Percentiles rank a stretch among this genome's conserved stretches.
Conservation (phyloP, 1,140 invertebrate genomes). For the Drosophila trapezifrons region DNA sequence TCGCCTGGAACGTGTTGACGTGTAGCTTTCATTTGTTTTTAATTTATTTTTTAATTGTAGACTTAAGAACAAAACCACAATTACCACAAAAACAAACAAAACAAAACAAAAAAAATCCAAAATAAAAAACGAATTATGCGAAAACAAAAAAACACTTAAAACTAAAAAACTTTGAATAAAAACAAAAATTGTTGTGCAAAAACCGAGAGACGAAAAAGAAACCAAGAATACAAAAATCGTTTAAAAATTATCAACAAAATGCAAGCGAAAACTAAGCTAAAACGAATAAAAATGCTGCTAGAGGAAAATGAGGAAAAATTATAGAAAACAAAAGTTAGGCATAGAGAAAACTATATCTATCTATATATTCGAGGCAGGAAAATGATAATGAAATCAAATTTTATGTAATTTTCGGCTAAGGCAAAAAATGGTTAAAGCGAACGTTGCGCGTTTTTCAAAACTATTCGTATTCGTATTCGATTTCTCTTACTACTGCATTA, state of each 20-base stretch:
- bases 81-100: conserved; percentile 41
- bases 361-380: conserved; percentile 35
- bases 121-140: conserved; percentile 33
- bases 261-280: conserved; percentile 54
- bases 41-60: conserved; percentile 65
- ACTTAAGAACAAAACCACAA: conserved; percentile 34
- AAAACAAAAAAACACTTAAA: conserved; percentile 40
- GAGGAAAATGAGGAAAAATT: conserved; percentile 15
- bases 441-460: conserved; percentile 70
- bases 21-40: conserved; percentile 74
- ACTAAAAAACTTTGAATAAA: conserved; percentile 46
- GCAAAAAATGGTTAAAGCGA: conserved; percentile 64
- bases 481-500: conserved; percentile 76
- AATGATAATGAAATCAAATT: conserved; percentile 50
- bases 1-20: conserved; percentile 47
- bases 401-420: conserved; percentile 80
- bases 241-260: conserved; percentile 55
- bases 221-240: conserved; percentile 31
- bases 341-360: conserved; percentile 59
- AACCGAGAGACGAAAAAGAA: conserved; percentile 8
- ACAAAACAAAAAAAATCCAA: conserved; percentile 31
- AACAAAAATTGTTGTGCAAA: conserved; percentile 57
- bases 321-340: conserved; percentile 48
- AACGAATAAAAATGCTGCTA: conserved; percentile 33
- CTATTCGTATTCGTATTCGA: conserved; percentile 70